Conservation (phyloP, 1,140 invertebrate genomes). For the Caenorhabditis brenneri region DNA sequence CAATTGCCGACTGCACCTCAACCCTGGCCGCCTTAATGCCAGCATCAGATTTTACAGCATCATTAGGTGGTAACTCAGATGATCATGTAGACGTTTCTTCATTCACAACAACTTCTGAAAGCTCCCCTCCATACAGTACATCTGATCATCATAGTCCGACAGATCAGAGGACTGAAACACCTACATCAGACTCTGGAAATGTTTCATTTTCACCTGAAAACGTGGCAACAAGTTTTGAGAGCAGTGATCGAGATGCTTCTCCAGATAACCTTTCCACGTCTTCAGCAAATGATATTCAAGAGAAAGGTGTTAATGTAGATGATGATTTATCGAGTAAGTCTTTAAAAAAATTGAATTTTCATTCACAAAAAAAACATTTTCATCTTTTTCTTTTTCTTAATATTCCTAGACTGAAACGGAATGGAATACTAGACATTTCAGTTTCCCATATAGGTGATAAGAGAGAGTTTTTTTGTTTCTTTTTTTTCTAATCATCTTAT, state of each 20-base stretch:
- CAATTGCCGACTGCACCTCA: conserved; percentile 30
- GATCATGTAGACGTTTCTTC: conserved; percentile 36
- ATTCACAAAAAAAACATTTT: background rate
- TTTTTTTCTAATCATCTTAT: background rate
- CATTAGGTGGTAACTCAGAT: background rate
- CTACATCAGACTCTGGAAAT: conserved; percentile 23
- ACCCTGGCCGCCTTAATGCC: background rate
- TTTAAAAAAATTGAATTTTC: background rate
- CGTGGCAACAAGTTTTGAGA: conserved; percentile 22
- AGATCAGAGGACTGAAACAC: conserved; percentile 28
- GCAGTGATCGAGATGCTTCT: conserved; percentile 22
- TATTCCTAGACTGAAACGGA: no score
- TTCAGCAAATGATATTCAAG: conserved; percentile 6
- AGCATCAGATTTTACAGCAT: background rate
- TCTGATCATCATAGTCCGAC: conserved; percentile 27
- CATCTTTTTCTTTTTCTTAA: no score
- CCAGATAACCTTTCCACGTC: background rate
- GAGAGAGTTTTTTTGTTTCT: background rate
- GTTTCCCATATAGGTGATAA: background rate
- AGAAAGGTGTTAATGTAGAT: conserved; percentile 6
- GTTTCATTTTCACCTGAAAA: conserved; percentile 24
- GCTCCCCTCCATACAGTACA: conserved; percentile 24
- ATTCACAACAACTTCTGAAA: conserved; percentile 33
- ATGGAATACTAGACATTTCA: background rate
- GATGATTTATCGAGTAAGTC: background rate